A percentile compares a stretch with the other conserved stretches of the same genome.
Evolutionary conservation across 2,888 invertebrate species (phyloP).

Genomic region (Chesias legatella): DNA sequence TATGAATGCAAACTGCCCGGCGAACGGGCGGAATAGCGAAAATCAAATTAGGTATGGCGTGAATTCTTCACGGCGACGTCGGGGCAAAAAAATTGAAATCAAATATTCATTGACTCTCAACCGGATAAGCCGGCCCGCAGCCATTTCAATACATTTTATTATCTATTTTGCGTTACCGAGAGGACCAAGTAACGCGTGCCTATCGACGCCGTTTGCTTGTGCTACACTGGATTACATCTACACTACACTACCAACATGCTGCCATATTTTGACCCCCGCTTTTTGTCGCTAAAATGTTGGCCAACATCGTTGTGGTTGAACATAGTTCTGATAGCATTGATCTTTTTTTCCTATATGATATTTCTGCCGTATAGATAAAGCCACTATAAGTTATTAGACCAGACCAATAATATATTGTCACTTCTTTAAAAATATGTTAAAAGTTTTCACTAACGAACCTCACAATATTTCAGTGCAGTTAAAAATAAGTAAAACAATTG

Average conservation of each 20-base stretch:
- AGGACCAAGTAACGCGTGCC: slow-evolving; percentile 43
- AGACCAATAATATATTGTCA: too few species aligned
- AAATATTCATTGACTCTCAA: slow-evolving; percentile 80
- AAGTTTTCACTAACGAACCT: too few species aligned
- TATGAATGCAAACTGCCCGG: slow-evolving; percentile 79
- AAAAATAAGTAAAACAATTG: too few species aligned
- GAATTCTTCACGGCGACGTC: slow-evolving; percentile 79
- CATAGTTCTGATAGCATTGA: too few species aligned
- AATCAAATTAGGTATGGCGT: slow-evolving; percentile 81
- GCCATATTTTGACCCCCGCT: not conserved
- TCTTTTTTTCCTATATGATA: too few species aligned
- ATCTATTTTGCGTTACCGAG: slow-evolving; percentile 70
- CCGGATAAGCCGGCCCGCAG: slow-evolving; percentile 79
- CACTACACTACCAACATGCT: slow-evolving; percentile 2
- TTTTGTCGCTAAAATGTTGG: not conserved
- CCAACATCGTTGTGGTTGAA: too few species aligned
- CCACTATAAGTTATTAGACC: too few species aligned
- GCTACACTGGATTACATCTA: slow-evolving; percentile 28
- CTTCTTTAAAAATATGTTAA: too few species aligned
- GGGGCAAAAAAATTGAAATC: slow-evolving; percentile 79
- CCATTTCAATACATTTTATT: slow-evolving; percentile 80
- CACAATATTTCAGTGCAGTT: too few species aligned
- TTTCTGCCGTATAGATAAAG: too few species aligned
- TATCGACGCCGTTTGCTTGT: slow-evolving; percentile 36
- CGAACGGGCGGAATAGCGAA: slow-evolving; percentile 77